Evolutionary conservation across 1,140 invertebrate species (phyloP), one percentile per base, ranked within the genome.

Genomic region (Lordiphosa collinella): DNA sequence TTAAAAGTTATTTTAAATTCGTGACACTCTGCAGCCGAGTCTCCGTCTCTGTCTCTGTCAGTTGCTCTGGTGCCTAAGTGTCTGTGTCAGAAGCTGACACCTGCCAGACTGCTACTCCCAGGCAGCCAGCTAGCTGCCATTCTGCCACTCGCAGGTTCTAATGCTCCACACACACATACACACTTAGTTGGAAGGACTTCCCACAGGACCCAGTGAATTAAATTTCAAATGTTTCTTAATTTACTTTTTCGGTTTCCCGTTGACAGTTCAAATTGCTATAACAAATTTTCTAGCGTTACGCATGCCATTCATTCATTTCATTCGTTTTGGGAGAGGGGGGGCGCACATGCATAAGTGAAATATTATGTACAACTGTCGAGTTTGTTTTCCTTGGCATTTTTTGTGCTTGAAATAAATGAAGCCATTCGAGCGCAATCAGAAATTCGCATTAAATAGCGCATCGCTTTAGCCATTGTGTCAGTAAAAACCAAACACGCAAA

Each of bases 1-100:
- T 84, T 84, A 84, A 84, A 84, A 84, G 78, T 84, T 84, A 84
- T 84, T 84, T 84, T 84, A 84, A 84, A 84, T 84, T 84, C 78
- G 78, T 84, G 78, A 84, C 78, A 84, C 68, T 84, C 79, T 29
- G 25, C 8, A 29, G 25, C 25, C 6, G 25, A 8, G 84, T 84
- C 84, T 78, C 59, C 60, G 72, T 62, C 63, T 82, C 63, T 60
- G 46, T 50, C 12, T 38, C 13, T 48, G 41, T 53, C 41, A 49
- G 51, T 65, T 71, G 54, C 61, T 47, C 40, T 58, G 52, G 46
- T 53, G 61, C 78, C 72, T 63, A 76, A 75, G 76, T 80, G 76
- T 65, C 65, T 48, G 52, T 52, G 49, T 64, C 54, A 59, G 55
- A 54, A 80, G 78, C 78, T 80, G 76, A 76, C 76, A 80, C 76